Evolutionary conservation across 1,140 invertebrate species (phyloP).

Genomic region (Contarinia nasturtii): DNA sequence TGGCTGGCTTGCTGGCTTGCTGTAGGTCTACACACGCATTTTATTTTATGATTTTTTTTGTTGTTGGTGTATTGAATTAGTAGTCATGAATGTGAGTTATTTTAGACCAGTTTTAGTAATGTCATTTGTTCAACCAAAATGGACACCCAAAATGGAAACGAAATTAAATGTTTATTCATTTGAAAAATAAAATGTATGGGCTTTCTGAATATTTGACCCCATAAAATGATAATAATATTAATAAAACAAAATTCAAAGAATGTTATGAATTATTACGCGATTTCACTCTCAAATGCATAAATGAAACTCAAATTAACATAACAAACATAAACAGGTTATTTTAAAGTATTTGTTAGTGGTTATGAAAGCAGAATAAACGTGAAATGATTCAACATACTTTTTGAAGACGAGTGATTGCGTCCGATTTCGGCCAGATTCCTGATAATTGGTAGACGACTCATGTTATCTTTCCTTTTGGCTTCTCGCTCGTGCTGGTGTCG

Average conservation of each 20-base stretch:
- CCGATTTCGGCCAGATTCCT: conserved; percentile 93
- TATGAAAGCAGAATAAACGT: not conserved
- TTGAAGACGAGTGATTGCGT: conserved; percentile 83
- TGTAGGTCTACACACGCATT: conserved; percentile 11
- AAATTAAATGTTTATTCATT: no score
- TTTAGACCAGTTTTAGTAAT: no score
- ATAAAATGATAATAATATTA: no score
- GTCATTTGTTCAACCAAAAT: not conserved
- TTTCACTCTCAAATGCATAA: no score
- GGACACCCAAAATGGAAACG: not conserved
- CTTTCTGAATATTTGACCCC: no score
- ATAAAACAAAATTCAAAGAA: no score
- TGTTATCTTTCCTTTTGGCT: conserved; percentile 46
- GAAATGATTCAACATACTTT: conserved; percentile 52
- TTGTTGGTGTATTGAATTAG: not conserved
- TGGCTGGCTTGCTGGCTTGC: conserved; percentile 17
- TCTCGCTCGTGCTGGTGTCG: conserved; percentile 80
- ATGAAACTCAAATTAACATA: no score
- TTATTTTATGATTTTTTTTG: not conserved
- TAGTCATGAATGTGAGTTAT: not conserved
- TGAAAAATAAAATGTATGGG: no score
- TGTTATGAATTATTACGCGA: no score
- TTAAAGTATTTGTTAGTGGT: not conserved
- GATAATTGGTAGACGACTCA: conserved; percentile 81
- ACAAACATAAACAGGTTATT: no score